Evolutionary conservation across 2,888 invertebrate genomes (phyloP).

Genomic region (Kryphioiulus occultus): DNA sequence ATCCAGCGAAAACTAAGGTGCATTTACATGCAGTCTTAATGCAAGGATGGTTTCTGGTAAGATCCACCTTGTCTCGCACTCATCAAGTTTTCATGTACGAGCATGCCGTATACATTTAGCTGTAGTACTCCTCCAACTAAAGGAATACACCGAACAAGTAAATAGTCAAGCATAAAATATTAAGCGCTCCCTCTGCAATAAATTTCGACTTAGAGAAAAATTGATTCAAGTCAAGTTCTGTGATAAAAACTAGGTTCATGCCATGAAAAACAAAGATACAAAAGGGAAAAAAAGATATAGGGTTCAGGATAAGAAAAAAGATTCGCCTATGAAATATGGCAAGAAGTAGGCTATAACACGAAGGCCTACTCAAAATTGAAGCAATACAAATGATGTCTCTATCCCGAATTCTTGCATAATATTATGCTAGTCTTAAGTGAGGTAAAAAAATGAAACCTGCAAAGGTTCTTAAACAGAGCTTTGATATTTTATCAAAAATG

Average conservation of each 20-base stretch:
- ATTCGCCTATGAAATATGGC: neutral
- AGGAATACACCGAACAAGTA: neutral
- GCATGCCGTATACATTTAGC: neutral
- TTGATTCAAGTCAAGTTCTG: neutral
- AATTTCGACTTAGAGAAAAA: constrained; percentile 17
- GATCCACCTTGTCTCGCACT: neutral
- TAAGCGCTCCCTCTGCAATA: neutral
- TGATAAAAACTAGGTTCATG: neutral
- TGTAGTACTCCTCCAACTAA: neutral
- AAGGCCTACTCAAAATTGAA: neutral
- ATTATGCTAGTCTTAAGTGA: neutral
- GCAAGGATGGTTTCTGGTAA: neutral
- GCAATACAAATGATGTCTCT: neutral
- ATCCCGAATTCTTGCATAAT: neutral
- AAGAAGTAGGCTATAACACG: no score
- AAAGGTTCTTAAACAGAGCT: neutral
- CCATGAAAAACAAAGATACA: neutral
- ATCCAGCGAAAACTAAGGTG: no score
- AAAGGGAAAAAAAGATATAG: neutral
- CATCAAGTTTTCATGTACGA: neutral
- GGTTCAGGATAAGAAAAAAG: constrained; percentile 3
- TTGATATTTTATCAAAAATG: neutral
- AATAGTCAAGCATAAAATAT: neutral
- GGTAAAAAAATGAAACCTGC: neutral
- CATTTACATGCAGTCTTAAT: neutral